A percentile compares a stretch with the other conserved stretches of the same genome.
Conservation (phyloP, 2,797 vertebrate genomes). For the Stomatorhinus walkeri region DNA sequence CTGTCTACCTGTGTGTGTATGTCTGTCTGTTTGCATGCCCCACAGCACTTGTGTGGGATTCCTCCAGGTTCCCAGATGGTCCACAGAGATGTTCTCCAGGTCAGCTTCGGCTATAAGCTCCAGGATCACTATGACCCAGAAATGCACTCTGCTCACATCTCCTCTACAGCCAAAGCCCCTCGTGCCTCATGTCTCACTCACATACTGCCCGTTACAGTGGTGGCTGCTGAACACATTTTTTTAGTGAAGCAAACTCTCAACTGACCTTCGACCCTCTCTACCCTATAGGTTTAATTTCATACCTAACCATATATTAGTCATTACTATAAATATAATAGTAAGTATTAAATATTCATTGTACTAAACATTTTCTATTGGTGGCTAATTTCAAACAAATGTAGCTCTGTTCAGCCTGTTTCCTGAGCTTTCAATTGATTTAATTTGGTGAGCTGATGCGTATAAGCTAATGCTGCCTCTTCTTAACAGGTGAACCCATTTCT, state of each 20-base stretch:
- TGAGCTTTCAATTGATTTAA: neutral
- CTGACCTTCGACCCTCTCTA: neutral
- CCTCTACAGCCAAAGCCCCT: neutral
- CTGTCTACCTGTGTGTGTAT: neutral
- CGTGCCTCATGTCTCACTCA: neutral
- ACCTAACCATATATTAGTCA: neutral
- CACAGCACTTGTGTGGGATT: neutral
- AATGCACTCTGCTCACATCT: neutral
- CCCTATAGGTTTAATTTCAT: neutral
- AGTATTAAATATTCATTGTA: neutral
- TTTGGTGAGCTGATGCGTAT: neutral
- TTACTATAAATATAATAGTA: neutral
- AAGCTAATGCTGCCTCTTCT: neutral
- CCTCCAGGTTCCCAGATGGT: constrained; percentile 19
- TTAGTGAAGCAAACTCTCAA: neutral
- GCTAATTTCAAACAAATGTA: neutral
- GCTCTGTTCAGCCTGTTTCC: neutral
- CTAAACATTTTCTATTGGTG: neutral
- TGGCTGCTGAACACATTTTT: neutral
- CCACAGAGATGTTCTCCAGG: neutral
- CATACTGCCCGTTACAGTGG: neutral
- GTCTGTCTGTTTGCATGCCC: neutral
- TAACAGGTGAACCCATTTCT: neutral
- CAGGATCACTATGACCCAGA: neutral
- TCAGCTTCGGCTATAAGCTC: neutral